phyloP scores from a whole-genome alignment of 1,140 invertebrate species.

The Hetaerina americana region DNA sequence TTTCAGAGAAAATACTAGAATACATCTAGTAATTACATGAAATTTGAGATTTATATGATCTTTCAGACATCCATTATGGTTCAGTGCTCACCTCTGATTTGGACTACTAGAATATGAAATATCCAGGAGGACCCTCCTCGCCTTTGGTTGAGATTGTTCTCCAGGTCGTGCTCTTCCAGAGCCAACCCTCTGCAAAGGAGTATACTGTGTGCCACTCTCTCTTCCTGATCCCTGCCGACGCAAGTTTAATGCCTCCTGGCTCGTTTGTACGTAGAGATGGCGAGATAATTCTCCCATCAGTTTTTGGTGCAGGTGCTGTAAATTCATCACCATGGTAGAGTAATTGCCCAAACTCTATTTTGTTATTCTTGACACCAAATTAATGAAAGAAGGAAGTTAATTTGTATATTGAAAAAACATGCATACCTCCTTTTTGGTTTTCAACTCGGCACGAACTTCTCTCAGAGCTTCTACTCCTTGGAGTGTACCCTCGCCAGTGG shows the following conservation, averaged over 20 bases:
- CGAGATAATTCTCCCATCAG: constrained; percentile 57
- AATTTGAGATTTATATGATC: too few species aligned
- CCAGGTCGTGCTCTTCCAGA: constrained; percentile 12
- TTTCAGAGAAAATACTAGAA: too few species aligned
- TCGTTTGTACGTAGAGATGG: constrained; percentile 58
- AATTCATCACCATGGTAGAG: constrained; percentile 4
- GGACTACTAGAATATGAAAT: constrained; percentile 11
- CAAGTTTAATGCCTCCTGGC: constrained; percentile 38
- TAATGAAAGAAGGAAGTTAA: constrained; percentile 3
- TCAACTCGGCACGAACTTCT: constrained; percentile 58
- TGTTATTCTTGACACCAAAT: neutral
- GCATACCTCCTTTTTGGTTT: constrained; percentile 49
- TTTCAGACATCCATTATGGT: too few species aligned
- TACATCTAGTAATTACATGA: too few species aligned
- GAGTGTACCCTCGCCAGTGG: constrained; percentile 53
- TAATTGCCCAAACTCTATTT: neutral
- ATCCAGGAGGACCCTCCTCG: constrained; percentile 23
- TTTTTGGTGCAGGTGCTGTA: constrained; percentile 49
- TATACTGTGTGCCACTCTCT: constrained; percentile 25
- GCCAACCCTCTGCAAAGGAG: constrained; percentile 37
- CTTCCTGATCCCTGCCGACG: constrained; percentile 46
- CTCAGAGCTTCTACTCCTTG: constrained; percentile 67
- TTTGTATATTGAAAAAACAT: constrained; percentile 1
- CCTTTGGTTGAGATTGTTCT: constrained; percentile 11
- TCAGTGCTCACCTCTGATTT: constrained; percentile 3